Percentiles rank a stretch among this genome's conserved stretches.
Evolutionary conservation across 1,140 invertebrate genomes (phyloP).

Genomic region (Maconellicoccus hirsutus): DNA sequence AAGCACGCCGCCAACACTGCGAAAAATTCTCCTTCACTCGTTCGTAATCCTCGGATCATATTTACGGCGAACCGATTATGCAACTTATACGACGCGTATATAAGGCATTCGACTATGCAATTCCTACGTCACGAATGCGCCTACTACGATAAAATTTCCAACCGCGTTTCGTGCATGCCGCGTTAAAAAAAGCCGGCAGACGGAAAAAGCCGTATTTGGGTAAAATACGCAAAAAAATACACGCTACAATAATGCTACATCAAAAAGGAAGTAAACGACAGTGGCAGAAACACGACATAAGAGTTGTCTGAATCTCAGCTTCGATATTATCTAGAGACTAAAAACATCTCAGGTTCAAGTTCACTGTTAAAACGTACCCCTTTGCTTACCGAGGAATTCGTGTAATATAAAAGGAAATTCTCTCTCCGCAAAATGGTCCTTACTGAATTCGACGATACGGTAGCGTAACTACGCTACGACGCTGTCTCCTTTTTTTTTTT

Average conservation of each 20-base stretch:
- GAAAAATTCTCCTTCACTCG: neutral
- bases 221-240: neutral
- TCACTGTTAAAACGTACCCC: constrained; percentile 4
- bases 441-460: neutral
- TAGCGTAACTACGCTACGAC: neutral
- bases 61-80: neutral
- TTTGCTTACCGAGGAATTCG: neutral
- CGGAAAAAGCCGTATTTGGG: no score
- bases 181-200: no score
- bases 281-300: neutral
- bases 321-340: constrained; percentile 10
- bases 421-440: neutral
- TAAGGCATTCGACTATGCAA: neutral
- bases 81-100: neutral
- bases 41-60: neutral
- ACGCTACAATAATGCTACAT: neutral
- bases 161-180: no score
- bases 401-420: neutral
- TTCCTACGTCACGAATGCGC: neutral
- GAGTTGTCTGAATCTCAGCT: neutral
- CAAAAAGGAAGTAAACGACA: constrained; percentile 11
- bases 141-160: no score
- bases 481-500: neutral
- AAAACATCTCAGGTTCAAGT: constrained; percentile 20
- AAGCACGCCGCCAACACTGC: no score